Conservation (phyloP, 1,140 invertebrate species). For the Heterodera carotae region DNA sequence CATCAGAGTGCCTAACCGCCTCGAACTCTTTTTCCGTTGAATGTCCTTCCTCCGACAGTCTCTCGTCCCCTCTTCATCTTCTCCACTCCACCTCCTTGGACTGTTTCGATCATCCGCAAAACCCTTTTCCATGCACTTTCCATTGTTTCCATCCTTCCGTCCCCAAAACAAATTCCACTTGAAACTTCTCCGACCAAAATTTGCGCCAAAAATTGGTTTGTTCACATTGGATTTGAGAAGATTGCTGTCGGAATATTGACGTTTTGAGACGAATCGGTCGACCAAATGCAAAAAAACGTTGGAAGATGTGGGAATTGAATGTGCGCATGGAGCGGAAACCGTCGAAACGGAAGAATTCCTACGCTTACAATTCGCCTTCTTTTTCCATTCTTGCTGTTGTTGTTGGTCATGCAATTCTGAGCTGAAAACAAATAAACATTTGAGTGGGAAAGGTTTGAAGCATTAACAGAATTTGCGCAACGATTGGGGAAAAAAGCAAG, state of each 20-base stretch:
- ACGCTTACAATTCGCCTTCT: background rate
- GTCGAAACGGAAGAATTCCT: background rate
- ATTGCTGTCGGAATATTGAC: conserved; percentile 26
- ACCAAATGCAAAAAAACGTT: conserved; percentile 6
- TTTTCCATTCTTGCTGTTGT: background rate
- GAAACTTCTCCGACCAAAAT: conserved; percentile 1
- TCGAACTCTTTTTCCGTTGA: background rate
- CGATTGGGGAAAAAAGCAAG: too few species aligned
- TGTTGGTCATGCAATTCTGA: background rate
- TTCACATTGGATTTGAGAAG: conserved; percentile 4
- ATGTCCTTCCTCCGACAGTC: background rate
- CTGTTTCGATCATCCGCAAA: background rate
- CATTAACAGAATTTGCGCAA: too few species aligned
- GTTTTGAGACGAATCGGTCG: conserved; percentile 7
- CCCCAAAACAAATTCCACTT: conserved; percentile 30
- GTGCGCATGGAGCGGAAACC: conserved; percentile 4
- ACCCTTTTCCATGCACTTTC: background rate
- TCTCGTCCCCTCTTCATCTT: conserved; percentile 1
- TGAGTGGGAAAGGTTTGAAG: too few species aligned
- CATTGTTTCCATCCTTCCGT: background rate
- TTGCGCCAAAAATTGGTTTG: background rate
- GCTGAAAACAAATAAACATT: background rate
- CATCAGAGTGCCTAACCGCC: background rate
- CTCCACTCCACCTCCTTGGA: background rate
- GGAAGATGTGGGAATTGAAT: conserved; percentile 6